These are phyloP conservation scores for Montipora foliosa DNA, from an alignment of 64 coral and sea anemone genomes.

Conservation along the genomic window DNA sequence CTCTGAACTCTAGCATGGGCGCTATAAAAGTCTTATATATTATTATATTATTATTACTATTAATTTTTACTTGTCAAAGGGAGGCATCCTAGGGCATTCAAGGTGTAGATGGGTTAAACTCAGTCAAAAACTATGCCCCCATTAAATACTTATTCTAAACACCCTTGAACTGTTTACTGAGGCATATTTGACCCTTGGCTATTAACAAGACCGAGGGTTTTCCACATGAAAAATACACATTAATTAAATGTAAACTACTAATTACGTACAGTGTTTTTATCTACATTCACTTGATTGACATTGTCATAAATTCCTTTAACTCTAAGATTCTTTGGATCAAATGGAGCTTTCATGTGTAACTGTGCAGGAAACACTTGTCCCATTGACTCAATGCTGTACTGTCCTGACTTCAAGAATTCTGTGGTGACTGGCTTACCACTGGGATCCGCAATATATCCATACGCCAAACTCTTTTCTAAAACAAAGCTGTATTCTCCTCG, in stretches of 20 bases:
- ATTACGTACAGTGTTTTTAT: not conserved
- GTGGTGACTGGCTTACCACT: constrained; percentile 64
- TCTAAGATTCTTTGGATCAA: constrained; percentile 92
- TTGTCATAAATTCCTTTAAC: constrained; percentile 93
- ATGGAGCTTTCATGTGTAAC: constrained; percentile 80
- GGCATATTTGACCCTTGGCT: no score
- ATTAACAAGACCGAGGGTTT: no score
- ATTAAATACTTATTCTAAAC: no score
- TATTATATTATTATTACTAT: no score
- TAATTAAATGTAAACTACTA: not conserved
- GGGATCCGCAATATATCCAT: constrained; percentile 93
- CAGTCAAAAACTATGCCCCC: no score
- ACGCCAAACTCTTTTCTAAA: constrained; percentile 83
- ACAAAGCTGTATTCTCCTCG: constrained; percentile 93
- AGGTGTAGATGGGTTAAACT: no score
- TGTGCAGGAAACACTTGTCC: constrained; percentile 80
- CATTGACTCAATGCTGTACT: constrained; percentile 91
- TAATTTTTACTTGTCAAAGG: no score
- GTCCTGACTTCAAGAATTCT: constrained; percentile 81
- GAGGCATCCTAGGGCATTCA: no score
- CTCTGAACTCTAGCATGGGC: no score
- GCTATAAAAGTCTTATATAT: no score
- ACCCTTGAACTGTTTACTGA: no score
- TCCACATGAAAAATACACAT: no score
- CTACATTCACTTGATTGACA: not conserved